Base-by-base conservation (phyloP, 2,888 invertebrate genomes). In the Sarcophaga subvicina region DNA sequence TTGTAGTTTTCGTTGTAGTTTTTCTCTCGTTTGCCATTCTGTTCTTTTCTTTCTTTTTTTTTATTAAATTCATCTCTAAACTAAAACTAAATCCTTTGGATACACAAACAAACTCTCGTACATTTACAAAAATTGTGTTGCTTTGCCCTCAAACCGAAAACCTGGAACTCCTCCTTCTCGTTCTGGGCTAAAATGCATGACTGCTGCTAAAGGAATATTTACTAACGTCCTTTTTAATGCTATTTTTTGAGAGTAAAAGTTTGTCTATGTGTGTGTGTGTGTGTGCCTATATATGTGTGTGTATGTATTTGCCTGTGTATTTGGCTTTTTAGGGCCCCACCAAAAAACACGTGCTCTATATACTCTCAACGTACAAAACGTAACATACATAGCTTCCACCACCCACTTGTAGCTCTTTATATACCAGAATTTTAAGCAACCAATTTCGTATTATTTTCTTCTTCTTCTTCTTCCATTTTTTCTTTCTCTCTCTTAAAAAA, bases 391-490 rank as follows among this genome's bases (percentile, higher is more conserved):
- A 8, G 8, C 37, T 22, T 47, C 37, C 62, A 47, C 12, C 88
- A 88, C 89, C 89, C 89, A 89, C 89, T 89, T 89, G 89, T 88
- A 80, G 89, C 86, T 83, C 73, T 64, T 70, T 80, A 77, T 83
- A 60, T 77, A 83, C 63, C 64, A 79, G 76, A 71, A 84, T 81
- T 87, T 87, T 87, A 84, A 87, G 87, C 81, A 87, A 84, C 84
- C 70, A 84, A 84, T 87, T 87, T 87, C 72, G 14, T 78, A 78
- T 62, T 83, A 64, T 86, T 75, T 72, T 80, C 66, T 20, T 45
- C 66, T 60, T 63, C 71, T 85, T 81, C 70, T 77, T 82, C 17
- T 14, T 54, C 17, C 3, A 1, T 54, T 20, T 47, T 67, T 47
- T 67, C 45, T 37, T 45, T 45, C 4, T n/a, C 3, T 20, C 20